Evolutionary conservation across 2,113 vertebrate genomes (phyloP).

Genomic region (Brienomyrus brachyistius): DNA sequence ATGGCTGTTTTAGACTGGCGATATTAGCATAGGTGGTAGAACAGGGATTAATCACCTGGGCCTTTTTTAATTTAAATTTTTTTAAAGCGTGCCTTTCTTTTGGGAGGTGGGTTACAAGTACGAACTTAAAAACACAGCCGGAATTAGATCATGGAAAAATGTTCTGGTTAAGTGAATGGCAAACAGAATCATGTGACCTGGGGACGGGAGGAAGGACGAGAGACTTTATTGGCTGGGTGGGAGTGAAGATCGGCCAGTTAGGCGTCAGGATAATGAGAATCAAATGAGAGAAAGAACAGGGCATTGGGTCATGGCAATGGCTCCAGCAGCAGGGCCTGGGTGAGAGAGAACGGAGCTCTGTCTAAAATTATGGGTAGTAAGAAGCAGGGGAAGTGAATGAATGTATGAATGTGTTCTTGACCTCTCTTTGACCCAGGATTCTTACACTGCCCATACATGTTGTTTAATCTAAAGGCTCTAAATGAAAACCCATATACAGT

Average conservation of each 20-base stretch:
- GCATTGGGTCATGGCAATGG: neutral
- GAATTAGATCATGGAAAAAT: neutral
- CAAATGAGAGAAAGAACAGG: neutral
- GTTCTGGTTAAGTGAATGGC: neutral
- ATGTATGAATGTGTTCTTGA: neutral
- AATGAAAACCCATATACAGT: neutral
- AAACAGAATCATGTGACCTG: neutral
- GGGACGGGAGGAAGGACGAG: neutral
- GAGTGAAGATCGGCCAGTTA: neutral
- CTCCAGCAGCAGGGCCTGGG: neutral
- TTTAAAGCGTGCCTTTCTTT: neutral
- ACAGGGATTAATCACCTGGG: neutral
- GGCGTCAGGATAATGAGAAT: neutral
- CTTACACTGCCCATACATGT: neutral
- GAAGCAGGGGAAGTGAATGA: neutral
- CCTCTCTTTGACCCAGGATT: neutral
- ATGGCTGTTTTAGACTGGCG: neutral
- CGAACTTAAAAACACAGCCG: neutral
- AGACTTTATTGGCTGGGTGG: neutral
- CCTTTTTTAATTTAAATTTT: neutral
- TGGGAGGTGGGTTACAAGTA: neutral
- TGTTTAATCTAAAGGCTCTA: neutral
- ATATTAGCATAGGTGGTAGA: neutral
- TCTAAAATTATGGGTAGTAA: neutral
- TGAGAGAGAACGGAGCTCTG: neutral